Base-by-base conservation (phyloP, 2,797 vertebrate genomes). In the Perdix hodgsoniae region DNA sequence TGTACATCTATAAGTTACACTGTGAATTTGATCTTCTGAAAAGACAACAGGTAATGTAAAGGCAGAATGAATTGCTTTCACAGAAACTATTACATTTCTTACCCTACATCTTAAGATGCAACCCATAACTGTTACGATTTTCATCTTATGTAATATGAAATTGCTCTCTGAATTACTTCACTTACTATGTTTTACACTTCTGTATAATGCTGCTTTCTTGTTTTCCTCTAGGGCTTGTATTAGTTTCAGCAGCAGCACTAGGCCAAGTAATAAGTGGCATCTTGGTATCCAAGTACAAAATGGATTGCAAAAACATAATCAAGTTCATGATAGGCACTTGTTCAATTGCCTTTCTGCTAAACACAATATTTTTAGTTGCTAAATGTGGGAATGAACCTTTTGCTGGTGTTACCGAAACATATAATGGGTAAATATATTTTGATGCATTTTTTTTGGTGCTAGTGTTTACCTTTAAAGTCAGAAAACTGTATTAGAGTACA, bases 221-320 rank as follows among this genome's bases (percentile, higher is more conserved):
- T 97, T 96, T 97, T 88, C 85, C 47, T 60, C 82, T 93, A 98
- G 98, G 98, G 31, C 94, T 97, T 95, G 91, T 98, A 75, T 92
- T 98, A 96, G 96, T 98, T 92, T 98, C 98, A 88, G 98, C 97
- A 96, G 98, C 98, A 90, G 98, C 98, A 29, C 75, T 98, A 85
- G 98, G 98, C 88, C 98, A 98, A 97, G n/a, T 98, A 86, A 91
- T 98, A 95, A 98, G 98, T 95, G 98, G 98, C 57, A 5, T 96
- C 79, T 91, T 98, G 93, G 93, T 98, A 96, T 98, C 98, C 31
- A 98, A 97, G 87, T 94, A 96, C 87, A 97, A 97, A 95, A 93
- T 98, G 97, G 80, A 94, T 33, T 98, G 98, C 90, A 98, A 90
- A 97, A 93, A 57, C 64, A 95, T 97, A 71, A 97, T 98, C 93